phyloP scores from a whole-genome alignment of 2,113 vertebrate genomes.

The Bambusicola thoracicus region DNA sequence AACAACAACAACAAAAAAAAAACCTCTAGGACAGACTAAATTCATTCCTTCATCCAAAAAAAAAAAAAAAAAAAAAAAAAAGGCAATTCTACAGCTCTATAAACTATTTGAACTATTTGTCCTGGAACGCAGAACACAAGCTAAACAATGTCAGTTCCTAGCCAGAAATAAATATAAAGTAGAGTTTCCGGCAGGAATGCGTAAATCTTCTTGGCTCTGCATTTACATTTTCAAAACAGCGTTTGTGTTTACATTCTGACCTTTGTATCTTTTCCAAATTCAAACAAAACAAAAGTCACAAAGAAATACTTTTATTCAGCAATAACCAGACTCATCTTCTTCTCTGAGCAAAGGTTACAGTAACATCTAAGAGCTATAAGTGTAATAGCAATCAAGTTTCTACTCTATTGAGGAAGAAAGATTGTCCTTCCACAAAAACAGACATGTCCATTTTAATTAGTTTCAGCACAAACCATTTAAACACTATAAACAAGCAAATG shows the following conservation, averaged over 20 bases:
- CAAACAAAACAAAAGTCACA: background rate
- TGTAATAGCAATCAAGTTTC: constrained; percentile 64
- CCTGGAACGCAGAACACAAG: constrained; percentile 63
- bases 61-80: background rate
- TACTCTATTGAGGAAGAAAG: constrained; percentile 6
- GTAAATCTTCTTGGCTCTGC: constrained; percentile 59
- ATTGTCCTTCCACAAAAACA: constrained; percentile 27
- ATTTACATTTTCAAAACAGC: constrained; percentile 41
- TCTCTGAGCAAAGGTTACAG: background rate
- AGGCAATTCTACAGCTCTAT: background rate
- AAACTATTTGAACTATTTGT: constrained; percentile 54
- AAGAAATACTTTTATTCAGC: constrained; percentile 39
- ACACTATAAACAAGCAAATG: constrained; percentile 15
- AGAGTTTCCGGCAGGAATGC: constrained; percentile 37
- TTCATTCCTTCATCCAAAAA: background rate
- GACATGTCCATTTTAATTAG: constrained; percentile 35
- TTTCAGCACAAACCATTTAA: constrained; percentile 56
- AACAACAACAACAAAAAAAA: no score
- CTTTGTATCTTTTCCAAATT: constrained; percentile 33
- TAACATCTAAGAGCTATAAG: background rate
- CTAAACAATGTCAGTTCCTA: constrained; percentile 64
- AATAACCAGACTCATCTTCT: constrained; percentile 37
- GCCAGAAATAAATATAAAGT: constrained; percentile 59
- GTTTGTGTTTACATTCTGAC: constrained; percentile 64
- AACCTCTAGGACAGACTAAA: background rate